These are phyloP conservation scores for Premnoplex brunnescens DNA, from an alignment of 2,797 vertebrate species.

Conservation along the genomic window DNA sequence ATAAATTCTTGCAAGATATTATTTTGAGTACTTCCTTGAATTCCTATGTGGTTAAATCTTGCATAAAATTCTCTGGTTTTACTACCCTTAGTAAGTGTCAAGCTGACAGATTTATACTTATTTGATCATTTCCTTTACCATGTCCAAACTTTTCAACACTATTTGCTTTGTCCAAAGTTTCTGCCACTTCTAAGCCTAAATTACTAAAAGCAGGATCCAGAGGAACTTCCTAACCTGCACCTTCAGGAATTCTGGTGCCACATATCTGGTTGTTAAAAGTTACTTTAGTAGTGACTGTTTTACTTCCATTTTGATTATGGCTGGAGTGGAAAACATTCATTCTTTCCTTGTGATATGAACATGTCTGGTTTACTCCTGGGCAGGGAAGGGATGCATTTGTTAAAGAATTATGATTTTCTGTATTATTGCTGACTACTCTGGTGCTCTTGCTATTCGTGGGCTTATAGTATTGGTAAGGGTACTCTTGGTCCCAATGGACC, in stretches of 20 bases:
- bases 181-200: not conserved
- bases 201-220: not conserved
- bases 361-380: not conserved
- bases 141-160: not conserved
- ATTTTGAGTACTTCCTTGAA: not conserved
- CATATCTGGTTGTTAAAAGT: not conserved
- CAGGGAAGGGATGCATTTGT: not conserved
- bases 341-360: not conserved
- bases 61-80: not conserved
- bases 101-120: not conserved
- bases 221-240: not conserved
- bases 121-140: not conserved
- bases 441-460: not conserved
- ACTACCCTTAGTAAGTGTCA: not conserved
- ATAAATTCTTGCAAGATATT: not conserved
- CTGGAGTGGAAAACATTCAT: not conserved
- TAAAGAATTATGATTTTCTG: not conserved
- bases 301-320: not conserved
- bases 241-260: not conserved
- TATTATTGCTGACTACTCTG: not conserved
- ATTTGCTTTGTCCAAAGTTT: slow-evolving; percentile 28
- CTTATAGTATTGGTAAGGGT: not conserved
- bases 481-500: not conserved
- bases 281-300: not conserved
- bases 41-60: not conserved